Base-by-base conservation (phyloP, 2,113 vertebrate genomes). In the Brachyhypopomus gauderio region DNA sequence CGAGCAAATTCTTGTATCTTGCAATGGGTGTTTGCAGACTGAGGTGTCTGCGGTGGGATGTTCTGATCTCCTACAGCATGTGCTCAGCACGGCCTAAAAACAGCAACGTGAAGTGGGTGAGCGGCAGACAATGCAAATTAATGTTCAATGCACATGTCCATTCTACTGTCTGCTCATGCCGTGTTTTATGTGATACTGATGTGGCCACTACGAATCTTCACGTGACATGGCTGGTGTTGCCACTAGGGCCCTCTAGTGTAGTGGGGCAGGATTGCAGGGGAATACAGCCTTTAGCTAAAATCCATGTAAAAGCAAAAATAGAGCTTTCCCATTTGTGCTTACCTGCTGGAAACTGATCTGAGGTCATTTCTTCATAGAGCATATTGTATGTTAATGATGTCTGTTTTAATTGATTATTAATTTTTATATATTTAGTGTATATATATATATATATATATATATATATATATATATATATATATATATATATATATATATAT, bases 161-260 rank as follows among this genome's bases (percentile, higher is more conserved):
- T 14, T 12, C 30, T 73, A 52, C 59, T 58, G 58, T 7, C 25
- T 20, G 56, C 67, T 81, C 64, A 27, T 80, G 56, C 38, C 63
- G 38, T 59, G 45, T 56, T 76, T 41, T 77, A 58, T 17, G 56
- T 56, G 60, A 59, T 83, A 70, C 64, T 83, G 67, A 72, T 80
- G 55, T 79, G 62, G 20, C 41, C 56, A 19, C 20, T 87, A 27
- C 48, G 79, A 20, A 11, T 52, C 48, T 25, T 78, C 30, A 30
- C 36, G 34, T 30, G 45, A 36, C 56, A 71, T 77, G 73, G 80
- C 80, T 86, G 83, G 59, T 60, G 34, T 30, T 77, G 58, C 78
- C 76, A 14, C 80, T 79, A 19, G 69, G 78, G 86, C 63, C 81
- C 84, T 82, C 86, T 84, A 80, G 30, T 30, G 30, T 30, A 30